Evolutionary conservation across 2,888 invertebrate genomes (phyloP).

Genomic region (Xestia c-nigrum): DNA sequence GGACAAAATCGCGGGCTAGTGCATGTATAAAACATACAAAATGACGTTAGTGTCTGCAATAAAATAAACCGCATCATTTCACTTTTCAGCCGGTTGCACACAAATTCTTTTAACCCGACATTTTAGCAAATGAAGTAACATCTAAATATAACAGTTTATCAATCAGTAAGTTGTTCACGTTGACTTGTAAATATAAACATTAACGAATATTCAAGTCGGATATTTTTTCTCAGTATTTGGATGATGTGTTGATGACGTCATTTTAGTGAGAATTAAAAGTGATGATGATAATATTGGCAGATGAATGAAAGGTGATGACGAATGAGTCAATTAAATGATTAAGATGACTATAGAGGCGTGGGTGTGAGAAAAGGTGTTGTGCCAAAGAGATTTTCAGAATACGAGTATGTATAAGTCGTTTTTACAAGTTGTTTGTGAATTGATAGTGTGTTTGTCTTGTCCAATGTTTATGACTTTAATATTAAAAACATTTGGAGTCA

Average conservation of each 20-base stretch:
- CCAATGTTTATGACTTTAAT: background rate
- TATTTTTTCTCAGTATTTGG: slow-evolving; percentile 42
- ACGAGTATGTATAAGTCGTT: background rate
- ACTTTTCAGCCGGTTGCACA: background rate
- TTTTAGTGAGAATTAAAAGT: slow-evolving; percentile 31
- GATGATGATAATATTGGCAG: slow-evolving; percentile 37
- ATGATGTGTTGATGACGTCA: slow-evolving; percentile 27
- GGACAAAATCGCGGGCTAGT: no score
- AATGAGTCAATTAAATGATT: slow-evolving; percentile 8
- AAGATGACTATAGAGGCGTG: background rate
- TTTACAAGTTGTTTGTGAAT: background rate
- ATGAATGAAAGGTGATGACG: slow-evolving; percentile 26
- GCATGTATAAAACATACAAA: background rate
- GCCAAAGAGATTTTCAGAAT: background rate
- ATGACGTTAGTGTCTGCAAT: background rate
- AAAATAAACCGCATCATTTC: slow-evolving; percentile 20
- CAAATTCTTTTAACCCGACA: background rate
- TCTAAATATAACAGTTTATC: slow-evolving; percentile 44
- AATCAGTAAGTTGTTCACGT: slow-evolving; percentile 10
- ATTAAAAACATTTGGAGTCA: no score
- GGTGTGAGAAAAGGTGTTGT: background rate
- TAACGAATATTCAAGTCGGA: background rate
- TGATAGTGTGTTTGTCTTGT: background rate
- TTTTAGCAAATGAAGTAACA: slow-evolving; percentile 18
- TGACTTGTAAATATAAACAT: slow-evolving; percentile 37